phyloP scores from a whole-genome alignment of 2,113 vertebrate genomes.

The Corythaixoides concolor region DNA sequence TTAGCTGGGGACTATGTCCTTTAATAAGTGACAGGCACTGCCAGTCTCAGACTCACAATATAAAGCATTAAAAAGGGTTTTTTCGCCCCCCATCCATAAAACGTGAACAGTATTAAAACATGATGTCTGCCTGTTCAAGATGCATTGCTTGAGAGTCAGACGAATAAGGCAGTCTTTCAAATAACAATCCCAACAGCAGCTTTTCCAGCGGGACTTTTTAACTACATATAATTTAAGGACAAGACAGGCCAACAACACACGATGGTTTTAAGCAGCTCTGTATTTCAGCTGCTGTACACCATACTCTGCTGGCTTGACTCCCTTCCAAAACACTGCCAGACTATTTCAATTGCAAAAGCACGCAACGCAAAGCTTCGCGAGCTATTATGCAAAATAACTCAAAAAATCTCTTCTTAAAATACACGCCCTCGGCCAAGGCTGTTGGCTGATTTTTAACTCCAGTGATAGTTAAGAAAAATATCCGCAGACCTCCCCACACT shows the following conservation, averaged over 20 bases:
- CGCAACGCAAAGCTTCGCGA: neutral
- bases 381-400: neutral
- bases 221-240: neutral
- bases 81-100: neutral
- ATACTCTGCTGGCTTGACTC: neutral
- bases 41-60: neutral
- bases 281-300: neutral
- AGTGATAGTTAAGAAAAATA: neutral
- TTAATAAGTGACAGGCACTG: neutral
- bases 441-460: neutral
- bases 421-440: accelerated
- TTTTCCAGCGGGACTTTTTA: neutral
- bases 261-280: neutral
- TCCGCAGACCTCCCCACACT: neutral
- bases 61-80: neutral
- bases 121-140: neutral
- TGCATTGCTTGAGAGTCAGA: neutral
- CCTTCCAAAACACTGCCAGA: neutral
- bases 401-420: neutral
- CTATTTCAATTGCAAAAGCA: neutral
- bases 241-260: neutral
- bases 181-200: neutral
- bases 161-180: neutral
- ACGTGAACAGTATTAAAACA: neutral
- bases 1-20: neutral